A percentile compares a stretch with the other conserved stretches of the same genome.
Conservation (phyloP, 2,113 vertebrate species). For the Gasterosteus aculeatus region DNA sequence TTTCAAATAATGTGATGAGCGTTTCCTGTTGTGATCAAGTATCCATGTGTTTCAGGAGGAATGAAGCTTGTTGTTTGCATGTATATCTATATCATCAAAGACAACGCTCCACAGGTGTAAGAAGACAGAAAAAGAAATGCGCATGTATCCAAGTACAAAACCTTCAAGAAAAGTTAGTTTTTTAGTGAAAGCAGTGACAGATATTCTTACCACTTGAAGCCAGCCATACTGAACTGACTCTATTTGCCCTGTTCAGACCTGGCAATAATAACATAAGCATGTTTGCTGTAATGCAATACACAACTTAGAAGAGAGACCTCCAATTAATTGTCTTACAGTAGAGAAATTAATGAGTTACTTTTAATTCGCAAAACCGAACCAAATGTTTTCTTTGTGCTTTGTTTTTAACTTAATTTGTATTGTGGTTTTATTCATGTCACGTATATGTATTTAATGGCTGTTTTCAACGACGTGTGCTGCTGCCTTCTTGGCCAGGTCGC, state of each 20-base stretch:
- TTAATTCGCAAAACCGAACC: neutral
- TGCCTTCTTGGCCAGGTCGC: no score
- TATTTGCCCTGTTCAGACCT: neutral
- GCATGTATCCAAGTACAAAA: neutral
- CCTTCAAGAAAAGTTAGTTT: neutral
- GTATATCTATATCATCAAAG: neutral
- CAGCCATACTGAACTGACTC: neutral
- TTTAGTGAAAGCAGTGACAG: conserved; percentile 1
- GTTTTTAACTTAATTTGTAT: no score
- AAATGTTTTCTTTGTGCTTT: no score
- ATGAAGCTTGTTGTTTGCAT: neutral
- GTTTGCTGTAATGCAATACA: neutral
- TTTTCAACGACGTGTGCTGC: no score
- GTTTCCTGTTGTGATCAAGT: conserved; percentile 48
- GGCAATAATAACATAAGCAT: neutral
- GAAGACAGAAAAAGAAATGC: neutral
- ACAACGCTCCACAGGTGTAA: neutral
- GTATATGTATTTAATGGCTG: no score
- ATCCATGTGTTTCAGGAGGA: conserved; percentile 5
- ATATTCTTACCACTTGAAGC: neutral
- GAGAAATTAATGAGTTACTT: neutral
- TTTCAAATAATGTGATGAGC: conserved; percentile 42
- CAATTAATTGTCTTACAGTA: neutral
- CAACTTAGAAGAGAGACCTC: neutral
- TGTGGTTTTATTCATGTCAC: no score